Base-by-base conservation (phyloP, 2,888 invertebrate genomes). In the Nemoura dubitans region DNA sequence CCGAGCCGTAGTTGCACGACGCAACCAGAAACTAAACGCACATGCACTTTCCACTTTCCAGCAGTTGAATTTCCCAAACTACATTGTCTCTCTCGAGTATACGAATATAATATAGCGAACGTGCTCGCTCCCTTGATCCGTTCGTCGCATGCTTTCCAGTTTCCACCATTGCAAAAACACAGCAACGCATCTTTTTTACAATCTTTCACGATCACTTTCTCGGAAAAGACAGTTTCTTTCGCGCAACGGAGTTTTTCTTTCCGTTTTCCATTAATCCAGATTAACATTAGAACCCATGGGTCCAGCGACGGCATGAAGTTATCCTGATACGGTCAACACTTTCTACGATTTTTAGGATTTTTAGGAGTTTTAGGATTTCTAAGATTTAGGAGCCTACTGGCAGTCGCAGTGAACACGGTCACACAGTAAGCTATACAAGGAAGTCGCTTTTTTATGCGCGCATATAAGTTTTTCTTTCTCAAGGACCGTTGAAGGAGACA, bases 211-310 rank as follows among this genome's bases (percentile, higher is more conserved):
- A 59, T 59, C 59, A 59, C 59, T 59, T 59, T 59, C 59, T 59
- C 21, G 59, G 59, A 59, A 59, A 59, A 59, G 59, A 59, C 59
- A 59, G 59, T 59, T 59, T 21, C 59, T 59, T 59, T 59, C 14
- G 59, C 59, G 16, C 59, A 59, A 21, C 21, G 21, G 59, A 59
- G 59, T 21, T 59, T 59, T 59, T 21, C 21, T 59, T 59, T 59
- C 59, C 59, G 59, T 59, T 59, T 59, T 59, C 59, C 59, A 59
- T 59, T 59, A 59, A 59, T 59, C 59, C 59, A 59, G 59, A 59
- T 59, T 59, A 59, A 59, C 59, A 59, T 59, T 59, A 59, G 59
- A 59, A 21, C 59, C 59, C 59, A 59, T 59, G 59, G 59, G 59
- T 14, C 3, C 59, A 59, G 59, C 59, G 59, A 10, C 2, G 10